Conservation (phyloP, 92 coral and sea anemone genomes). For the Porites divaricata region DNA sequence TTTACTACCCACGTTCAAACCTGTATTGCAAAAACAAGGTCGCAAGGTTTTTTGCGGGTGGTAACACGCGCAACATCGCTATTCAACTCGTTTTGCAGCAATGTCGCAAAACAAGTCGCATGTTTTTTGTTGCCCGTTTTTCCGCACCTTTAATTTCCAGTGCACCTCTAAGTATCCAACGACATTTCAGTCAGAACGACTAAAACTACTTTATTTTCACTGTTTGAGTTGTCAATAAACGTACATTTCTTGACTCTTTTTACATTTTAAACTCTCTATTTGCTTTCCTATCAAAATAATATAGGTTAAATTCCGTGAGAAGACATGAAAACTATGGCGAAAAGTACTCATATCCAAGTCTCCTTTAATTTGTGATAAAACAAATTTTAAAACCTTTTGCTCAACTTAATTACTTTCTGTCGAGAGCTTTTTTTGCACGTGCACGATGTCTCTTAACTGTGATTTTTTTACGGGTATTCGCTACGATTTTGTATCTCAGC, state of each 20-base stretch:
- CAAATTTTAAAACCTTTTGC: background rate
- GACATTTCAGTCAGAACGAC: background rate
- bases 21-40: too few relatives aligned
- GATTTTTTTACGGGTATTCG: background rate
- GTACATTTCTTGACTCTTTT: background rate
- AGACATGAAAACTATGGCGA: background rate
- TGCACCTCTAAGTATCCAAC: too few relatives aligned
- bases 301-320: background rate
- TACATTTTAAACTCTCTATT: background rate
- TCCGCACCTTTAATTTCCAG: too few relatives aligned
- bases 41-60: too few relatives aligned
- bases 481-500: background rate
- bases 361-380: background rate
- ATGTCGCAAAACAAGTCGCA: too few relatives aligned
- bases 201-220: conserved; percentile 16
- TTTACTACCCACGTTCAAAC: too few relatives aligned
- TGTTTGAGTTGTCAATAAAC: background rate
- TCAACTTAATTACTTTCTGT: background rate
- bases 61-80: too few relatives aligned
- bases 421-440: background rate
- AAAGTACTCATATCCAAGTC: background rate
- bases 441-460: background rate
- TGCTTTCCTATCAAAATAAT: conserved; percentile 3
- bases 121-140: too few relatives aligned
- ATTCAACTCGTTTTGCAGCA: too few relatives aligned